Evolutionary conservation across 2,888 invertebrate species (phyloP).

Genomic region (Pemphredon lugubris): DNA sequence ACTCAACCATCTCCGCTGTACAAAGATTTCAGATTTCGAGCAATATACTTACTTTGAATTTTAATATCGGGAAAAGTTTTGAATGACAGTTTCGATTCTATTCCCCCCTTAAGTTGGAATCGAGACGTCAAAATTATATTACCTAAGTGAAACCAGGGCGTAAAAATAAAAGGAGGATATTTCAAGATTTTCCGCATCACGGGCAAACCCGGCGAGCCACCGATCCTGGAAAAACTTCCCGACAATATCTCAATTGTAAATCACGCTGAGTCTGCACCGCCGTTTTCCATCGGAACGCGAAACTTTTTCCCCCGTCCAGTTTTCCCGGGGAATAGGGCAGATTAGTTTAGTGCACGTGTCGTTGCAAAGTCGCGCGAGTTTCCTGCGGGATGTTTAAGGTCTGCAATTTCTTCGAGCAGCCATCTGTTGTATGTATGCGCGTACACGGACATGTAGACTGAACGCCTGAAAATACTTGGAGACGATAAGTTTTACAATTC

Average conservation of each 20-base stretch:
- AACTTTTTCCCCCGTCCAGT: slow-evolving; percentile 24
- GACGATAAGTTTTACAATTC: no score
- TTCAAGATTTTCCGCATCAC: slow-evolving; percentile 4
- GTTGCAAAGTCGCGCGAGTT: slow-evolving; percentile 11
- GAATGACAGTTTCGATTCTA: no score
- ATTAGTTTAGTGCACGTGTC: slow-evolving; percentile 21
- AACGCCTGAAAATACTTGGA: no score
- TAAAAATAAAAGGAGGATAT: slow-evolving; percentile 6
- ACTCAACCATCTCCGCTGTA: no score
- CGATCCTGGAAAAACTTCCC: slow-evolving; percentile 31
- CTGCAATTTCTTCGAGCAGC: not conserved
- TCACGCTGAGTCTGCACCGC: slow-evolving; percentile 15
- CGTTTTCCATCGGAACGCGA: slow-evolving; percentile 9
- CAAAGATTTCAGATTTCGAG: no score
- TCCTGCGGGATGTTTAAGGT: slow-evolving; percentile 3
- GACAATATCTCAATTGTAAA: slow-evolving; percentile 52
- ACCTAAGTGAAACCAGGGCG: not conserved
- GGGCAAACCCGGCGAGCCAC: not conserved
- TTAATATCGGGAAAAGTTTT: no score
- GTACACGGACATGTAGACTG: no score
- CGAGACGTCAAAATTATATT: not conserved
- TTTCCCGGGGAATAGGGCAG: not conserved
- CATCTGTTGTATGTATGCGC: slow-evolving; percentile 1
- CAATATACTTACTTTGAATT: no score
- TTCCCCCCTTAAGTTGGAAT: no score